Evolutionary conservation across 2,888 invertebrate species (phyloP).

Genomic region (Formica aserva): DNA sequence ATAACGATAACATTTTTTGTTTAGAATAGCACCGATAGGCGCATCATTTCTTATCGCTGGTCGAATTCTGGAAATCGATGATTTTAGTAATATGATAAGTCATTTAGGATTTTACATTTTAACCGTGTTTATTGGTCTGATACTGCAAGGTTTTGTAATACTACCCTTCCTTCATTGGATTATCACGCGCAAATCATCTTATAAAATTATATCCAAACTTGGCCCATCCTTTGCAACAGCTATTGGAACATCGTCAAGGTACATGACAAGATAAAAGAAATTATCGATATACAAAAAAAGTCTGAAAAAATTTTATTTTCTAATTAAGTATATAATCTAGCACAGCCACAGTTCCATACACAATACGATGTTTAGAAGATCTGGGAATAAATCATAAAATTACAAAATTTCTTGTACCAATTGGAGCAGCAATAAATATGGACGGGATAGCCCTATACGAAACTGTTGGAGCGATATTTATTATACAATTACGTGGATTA

Average conservation of each 20-base stretch:
- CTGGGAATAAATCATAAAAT: conserved; percentile 96
- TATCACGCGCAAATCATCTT: conserved; percentile 93
- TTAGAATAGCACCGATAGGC: conserved; percentile 94
- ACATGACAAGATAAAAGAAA: conserved; percentile 23
- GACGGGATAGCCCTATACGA: conserved; percentile 99
- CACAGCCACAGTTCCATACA: conserved; percentile 98
- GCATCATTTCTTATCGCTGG: conserved; percentile 95
- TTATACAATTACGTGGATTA: conserved; percentile 95
- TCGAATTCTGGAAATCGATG: conserved; percentile 95
- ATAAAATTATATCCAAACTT: conserved; percentile 92
- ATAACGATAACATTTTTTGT: neutral
- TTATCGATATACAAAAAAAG: neutral
- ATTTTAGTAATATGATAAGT: conserved; percentile 93
- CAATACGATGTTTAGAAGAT: conserved; percentile 96
- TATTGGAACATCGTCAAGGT: conserved; percentile 95
- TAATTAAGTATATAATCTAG: conserved; percentile 84
- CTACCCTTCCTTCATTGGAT: conserved; percentile 95
- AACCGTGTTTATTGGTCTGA: conserved; percentile 95
- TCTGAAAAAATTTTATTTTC: neutral
- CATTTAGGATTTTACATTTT: conserved; percentile 96
- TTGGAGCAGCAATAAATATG: conserved; percentile 99
- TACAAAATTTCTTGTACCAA: conserved; percentile 97
- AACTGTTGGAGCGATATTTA: conserved; percentile 98
- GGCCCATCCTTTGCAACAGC: conserved; percentile 98
- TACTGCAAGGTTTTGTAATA: conserved; percentile 96